These are phyloP conservation scores for Willisornis vidua DNA, from an alignment of 2,113 vertebrate genomes.

Conservation along the genomic window DNA sequence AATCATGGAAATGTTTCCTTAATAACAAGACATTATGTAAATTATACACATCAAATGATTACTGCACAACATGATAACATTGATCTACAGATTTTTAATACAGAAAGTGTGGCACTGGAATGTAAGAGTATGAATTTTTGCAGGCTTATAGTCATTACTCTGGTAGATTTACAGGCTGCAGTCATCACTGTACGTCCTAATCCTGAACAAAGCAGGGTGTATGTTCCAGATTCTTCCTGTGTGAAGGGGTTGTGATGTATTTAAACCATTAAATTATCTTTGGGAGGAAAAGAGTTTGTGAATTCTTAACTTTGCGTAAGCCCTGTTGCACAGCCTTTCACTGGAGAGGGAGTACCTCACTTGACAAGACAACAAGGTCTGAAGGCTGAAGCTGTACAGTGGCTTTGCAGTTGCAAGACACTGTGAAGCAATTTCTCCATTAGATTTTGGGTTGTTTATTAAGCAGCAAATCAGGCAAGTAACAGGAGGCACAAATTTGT, in stretches of 20 bases:
- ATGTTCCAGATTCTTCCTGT: not conserved
- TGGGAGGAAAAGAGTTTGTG: not conserved
- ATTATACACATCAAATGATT: not conserved
- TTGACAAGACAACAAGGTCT: not conserved
- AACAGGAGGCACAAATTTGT: not conserved
- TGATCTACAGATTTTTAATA: not conserved
- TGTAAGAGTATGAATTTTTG: not conserved
- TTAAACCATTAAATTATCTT: not conserved
- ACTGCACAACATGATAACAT: not conserved
- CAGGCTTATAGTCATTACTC: not conserved
- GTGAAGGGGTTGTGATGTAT: not conserved
- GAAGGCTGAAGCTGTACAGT: not conserved
- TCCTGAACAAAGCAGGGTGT: not conserved
- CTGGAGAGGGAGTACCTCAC: not conserved
- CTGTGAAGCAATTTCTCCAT: not conserved
- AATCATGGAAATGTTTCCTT: not conserved
- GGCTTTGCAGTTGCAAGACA: not conserved
- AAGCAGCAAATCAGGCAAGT: not conserved
- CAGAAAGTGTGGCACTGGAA: not conserved
- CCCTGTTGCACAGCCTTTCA: not conserved
- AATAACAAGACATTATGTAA: not conserved
- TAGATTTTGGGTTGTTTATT: not conserved
- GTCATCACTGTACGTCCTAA: not conserved
- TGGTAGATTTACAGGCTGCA: not conserved
- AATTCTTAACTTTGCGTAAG: not conserved